Evolutionary conservation across 2,797 vertebrate species (phyloP), one percentile per base, ranked within the genome.

Genomic region (Myoxocephalus aenaeus): DNA sequence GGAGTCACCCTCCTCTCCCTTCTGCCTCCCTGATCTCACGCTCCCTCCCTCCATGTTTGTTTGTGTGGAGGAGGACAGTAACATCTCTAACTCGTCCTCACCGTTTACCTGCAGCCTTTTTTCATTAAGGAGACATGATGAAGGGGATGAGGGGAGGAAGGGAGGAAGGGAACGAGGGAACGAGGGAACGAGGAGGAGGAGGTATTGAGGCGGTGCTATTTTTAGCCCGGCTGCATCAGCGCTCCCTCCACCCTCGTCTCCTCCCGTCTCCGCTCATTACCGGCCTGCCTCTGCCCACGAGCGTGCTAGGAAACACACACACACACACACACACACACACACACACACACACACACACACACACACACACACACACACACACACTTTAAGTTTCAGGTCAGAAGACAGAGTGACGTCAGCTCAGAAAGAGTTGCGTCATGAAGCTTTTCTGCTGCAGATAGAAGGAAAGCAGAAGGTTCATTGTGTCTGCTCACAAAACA

Each of bases 151-250:
- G 63, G 69, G 65, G 53, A 51, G 34, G 70, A 70, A 68, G 17
- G 50, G 82, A 38, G 70, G 65, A 83, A 38, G 36, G 36, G 9
- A 18, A 8, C 1, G 34, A 8, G 10, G 36, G 36, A 9, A 18
- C 29, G 78, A 72, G 86, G 81, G 54, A 34, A 34, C 34, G 32
- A 32, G 32, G 32, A 32, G 82, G 87, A 81, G 75, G 68, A 77
- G 77, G 72, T 27, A 82, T 76, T 79, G 79, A 87, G 83, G 88
- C 67, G 78, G 83, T 44, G 82, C 77, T 91, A 92, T 91, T 90
- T 93, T 82, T 91, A 90, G 87, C 76, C 27, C 0, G 68, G 58
- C 86, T 89, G 72, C 89, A 89, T 91, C 92, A 89, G 81, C 44
- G n/a, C 68, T 80, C 18, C 22, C 76, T 72, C 77, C 69, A 18